These are phyloP conservation scores for Neuroscelio doddi DNA, from an alignment of 2,888 invertebrate species.

Conservation along the genomic window DNA sequence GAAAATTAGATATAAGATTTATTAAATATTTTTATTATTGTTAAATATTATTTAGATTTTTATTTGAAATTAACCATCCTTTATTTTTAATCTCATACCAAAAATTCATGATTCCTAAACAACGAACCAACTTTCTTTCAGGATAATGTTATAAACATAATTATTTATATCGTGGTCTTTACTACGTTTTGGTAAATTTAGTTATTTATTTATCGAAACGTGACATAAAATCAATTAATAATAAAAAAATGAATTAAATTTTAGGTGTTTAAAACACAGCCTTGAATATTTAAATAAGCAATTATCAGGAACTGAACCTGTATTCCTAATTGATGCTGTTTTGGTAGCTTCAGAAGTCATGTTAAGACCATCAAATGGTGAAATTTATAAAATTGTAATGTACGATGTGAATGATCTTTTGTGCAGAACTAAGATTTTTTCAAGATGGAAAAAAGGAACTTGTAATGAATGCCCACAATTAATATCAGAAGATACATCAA, in stretches of 20 bases:
- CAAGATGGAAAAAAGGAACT: constrained; percentile 89
- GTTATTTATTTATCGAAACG: too few relatives aligned
- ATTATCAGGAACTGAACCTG: constrained; percentile 74
- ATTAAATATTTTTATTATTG: constrained; percentile 80
- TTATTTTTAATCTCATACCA: too few relatives aligned
- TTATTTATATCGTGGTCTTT: too few relatives aligned
- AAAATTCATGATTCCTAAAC: too few relatives aligned
- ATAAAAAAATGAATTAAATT: background rate
- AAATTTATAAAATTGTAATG: constrained; percentile 85
- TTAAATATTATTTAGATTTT: constrained; percentile 74
- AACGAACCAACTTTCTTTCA: too few relatives aligned
- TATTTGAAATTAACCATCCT: constrained; percentile 79
- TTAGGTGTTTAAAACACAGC: constrained; percentile 74
- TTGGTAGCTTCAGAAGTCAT: constrained; percentile 84
- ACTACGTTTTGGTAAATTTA: too few relatives aligned
- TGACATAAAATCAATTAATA: background rate
- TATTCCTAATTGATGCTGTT: constrained; percentile 87
- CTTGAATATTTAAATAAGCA: constrained; percentile 79
- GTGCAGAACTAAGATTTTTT: constrained; percentile 83
- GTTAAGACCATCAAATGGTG: constrained; percentile 82
- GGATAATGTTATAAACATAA: too few relatives aligned
- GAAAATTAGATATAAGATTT: too few relatives aligned
- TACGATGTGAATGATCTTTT: constrained; percentile 84
- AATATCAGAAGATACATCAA: constrained; percentile 75
- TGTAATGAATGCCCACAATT: constrained; percentile 83